A percentile compares a stretch with the other conserved stretches of the same genome.
Conservation (phyloP, 2,113 vertebrate species). For the Shinisaurus crocodilurus region DNA sequence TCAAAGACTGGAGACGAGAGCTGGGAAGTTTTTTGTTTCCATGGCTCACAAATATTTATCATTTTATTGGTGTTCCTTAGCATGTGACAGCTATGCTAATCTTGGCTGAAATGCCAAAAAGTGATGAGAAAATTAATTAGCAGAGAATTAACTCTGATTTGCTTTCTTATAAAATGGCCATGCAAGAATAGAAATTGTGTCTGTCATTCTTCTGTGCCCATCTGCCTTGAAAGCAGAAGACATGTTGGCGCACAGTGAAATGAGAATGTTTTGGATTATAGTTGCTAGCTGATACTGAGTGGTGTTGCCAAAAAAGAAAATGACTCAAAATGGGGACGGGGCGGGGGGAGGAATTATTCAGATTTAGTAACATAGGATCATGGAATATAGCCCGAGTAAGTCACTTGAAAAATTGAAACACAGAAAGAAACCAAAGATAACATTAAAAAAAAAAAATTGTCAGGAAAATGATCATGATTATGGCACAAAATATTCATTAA, state of each 20-base stretch:
- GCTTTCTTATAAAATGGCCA: background rate
- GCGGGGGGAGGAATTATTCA: background rate
- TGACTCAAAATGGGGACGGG: background rate
- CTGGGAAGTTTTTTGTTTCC: conserved; percentile 19
- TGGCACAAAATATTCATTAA: background rate
- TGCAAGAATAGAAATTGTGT: conserved; percentile 19
- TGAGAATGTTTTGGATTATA: conserved; percentile 35
- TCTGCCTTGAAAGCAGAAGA: conserved; percentile 28
- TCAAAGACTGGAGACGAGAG: background rate
- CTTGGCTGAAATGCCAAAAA: conserved; percentile 31
- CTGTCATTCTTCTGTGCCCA: conserved; percentile 25
- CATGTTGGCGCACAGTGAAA: conserved; percentile 2
- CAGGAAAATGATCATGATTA: background rate
- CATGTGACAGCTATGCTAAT: background rate
- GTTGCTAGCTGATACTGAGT: background rate
- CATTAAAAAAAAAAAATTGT: background rate
- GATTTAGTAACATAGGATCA: background rate
- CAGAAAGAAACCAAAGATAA: background rate
- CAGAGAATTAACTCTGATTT: conserved; percentile 22
- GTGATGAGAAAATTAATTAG: background rate
- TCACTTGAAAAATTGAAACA: conserved; percentile 21
- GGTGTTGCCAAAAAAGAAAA: background rate
- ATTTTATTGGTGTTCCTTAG: conserved; percentile 21
- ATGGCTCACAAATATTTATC: conserved; percentile 32
- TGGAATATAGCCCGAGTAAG: background rate